A percentile compares a stretch with the other conserved stretches of the same genome.
These are phyloP conservation scores for Indicator indicator DNA, from an alignment of 2,113 vertebrate genomes.

Conservation along the genomic window DNA sequence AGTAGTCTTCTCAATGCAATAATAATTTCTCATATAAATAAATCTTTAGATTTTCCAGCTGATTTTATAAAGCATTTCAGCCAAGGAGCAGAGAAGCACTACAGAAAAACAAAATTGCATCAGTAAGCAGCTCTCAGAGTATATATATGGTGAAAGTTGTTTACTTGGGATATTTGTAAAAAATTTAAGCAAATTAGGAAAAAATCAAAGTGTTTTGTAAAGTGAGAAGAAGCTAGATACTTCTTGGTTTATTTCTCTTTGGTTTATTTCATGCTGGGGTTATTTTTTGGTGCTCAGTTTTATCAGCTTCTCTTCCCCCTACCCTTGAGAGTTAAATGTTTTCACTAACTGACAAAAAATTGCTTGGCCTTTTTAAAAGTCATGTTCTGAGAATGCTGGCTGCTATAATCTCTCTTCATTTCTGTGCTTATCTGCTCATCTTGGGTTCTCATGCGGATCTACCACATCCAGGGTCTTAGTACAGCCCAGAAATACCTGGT, in stretches of 20 bases:
- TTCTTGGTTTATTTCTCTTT: background rate
- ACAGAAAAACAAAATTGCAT: background rate
- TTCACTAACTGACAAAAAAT: slow-evolving; percentile 12
- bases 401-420: background rate
- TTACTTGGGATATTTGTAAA: background rate
- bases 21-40: background rate
- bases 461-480: background rate
- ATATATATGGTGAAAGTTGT: background rate
- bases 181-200: background rate
- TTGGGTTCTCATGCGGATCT: background rate
- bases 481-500: background rate
- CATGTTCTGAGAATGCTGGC: background rate
- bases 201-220: background rate
- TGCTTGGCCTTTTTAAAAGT: background rate
- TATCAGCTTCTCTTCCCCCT: background rate
- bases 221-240: background rate
- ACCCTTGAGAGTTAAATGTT: background rate
- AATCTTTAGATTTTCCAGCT: background rate
- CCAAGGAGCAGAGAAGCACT: background rate
- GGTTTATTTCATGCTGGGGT: background rate
- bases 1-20: background rate
- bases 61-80: background rate
- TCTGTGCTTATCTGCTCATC: background rate
- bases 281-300: background rate
- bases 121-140: background rate